Evolutionary conservation across 2,888 invertebrate species (phyloP).

Genomic region (Adela reaumurella): DNA sequence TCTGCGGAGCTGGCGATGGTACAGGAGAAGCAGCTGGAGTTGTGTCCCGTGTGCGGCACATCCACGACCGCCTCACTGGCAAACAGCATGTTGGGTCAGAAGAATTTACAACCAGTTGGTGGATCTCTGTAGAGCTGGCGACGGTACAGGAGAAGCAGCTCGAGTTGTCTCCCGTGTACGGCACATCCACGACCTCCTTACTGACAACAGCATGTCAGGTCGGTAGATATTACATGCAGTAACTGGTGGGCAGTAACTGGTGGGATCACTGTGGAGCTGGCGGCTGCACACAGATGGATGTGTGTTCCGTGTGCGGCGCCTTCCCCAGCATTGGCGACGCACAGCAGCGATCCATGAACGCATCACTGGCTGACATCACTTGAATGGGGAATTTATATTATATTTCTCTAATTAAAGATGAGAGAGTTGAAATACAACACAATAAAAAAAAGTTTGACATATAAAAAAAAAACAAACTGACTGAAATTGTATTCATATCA

Average conservation of each 20-base stretch:
- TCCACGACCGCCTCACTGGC: slow-evolving; percentile 97
- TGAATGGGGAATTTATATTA: too few species aligned
- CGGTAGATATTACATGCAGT: slow-evolving; percentile 44
- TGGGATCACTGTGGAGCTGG: slow-evolving; percentile 77
- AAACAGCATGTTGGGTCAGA: slow-evolving; percentile 95
- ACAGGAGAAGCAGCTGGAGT: slow-evolving; percentile 98
- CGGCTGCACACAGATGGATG: slow-evolving; percentile 96
- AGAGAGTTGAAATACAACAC: too few species aligned
- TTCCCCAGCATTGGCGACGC: slow-evolving; percentile 99
- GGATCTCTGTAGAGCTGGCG: slow-evolving; percentile 76
- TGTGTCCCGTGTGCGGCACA: slow-evolving; percentile 96
- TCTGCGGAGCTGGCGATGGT: slow-evolving; percentile 82
- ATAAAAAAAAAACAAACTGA: too few species aligned
- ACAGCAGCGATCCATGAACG: slow-evolving; percentile 98
- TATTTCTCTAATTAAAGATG: too few species aligned
- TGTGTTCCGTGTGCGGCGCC: slow-evolving; percentile 97
- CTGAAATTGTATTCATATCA: too few species aligned
- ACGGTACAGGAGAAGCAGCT: slow-evolving; percentile 94
- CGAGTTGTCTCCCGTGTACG: slow-evolving; percentile 98
- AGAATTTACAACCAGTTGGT: slow-evolving; percentile 53
- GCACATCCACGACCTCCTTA: slow-evolving; percentile 96
- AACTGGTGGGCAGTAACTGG: too few species aligned
- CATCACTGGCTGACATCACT: slow-evolving; percentile 98
- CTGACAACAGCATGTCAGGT: slow-evolving; percentile 98
- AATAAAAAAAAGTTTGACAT: too few species aligned